Base-by-base conservation (phyloP, 2,797 vertebrate species). In the Spea hammondii region DNA sequence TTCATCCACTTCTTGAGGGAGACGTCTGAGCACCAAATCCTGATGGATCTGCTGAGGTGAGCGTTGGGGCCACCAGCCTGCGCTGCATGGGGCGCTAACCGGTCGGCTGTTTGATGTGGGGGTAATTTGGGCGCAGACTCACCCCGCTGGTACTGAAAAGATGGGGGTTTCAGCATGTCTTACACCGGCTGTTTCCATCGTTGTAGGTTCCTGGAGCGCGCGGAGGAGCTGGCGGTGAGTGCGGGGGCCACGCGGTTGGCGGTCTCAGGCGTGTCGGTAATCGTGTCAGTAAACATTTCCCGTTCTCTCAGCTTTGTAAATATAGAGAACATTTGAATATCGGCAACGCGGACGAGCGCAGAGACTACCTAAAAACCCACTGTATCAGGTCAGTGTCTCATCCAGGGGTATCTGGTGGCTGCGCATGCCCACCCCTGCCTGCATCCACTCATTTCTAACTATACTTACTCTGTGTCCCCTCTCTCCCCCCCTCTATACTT, bases 1-100 rank as follows among this genome's bases (percentile, higher is more conserved):
- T 92, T 97, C 60, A 91, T 98, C 85, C 93, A 96, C 86, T 96
- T 95, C 83, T 93, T 99, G 84, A 98, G 88, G 51, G 96, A 99
- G 81, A 93, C 82, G 3, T 90, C 87, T 50, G 94, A 98, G 66
- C 94, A 96, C 83, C 94, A 92, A 79, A 86, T 95, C 12, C 93
- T 98, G 79, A 85, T 95, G 88, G 96, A 99, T 75, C 89, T 99
- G 79, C 88, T 96, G 71, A 91, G 91, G 93, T 94, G 87, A 90
- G 89, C 85, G 55, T 8, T 9, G 2, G 68, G 50, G 48, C 9
- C 12, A 12, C 8, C 5, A 12, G 13, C 4, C 64, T 65, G 44
- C 0, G 6, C 9, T 8, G 45, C 3, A 8, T 6, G 10, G 4
- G 57, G 45, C 1, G 11, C 44, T 47, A 13, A 44, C 11, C 0